Conservation (phyloP, 2,113 vertebrate genomes). For the Opisthocomus hoazin region DNA sequence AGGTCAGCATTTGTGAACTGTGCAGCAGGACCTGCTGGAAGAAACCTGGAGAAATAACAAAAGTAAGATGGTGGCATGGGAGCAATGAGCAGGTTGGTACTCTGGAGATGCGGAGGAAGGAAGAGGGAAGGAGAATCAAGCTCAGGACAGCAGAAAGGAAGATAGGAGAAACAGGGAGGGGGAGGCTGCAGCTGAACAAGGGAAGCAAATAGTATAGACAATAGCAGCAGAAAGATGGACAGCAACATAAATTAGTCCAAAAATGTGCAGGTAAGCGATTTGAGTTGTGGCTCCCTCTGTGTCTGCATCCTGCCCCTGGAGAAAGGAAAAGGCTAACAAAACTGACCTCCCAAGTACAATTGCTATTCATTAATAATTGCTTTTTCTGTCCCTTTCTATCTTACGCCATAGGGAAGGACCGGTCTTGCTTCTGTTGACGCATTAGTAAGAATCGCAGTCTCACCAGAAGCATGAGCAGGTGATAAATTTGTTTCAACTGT, state of each 20-base stretch:
- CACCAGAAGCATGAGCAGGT: not conserved
- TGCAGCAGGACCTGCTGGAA: not conserved
- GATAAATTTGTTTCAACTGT: not conserved
- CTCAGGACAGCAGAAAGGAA: not conserved
- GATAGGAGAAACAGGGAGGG: not conserved
- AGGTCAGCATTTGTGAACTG: not conserved
- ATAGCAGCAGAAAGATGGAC: not conserved
- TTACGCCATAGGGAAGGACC: not conserved
- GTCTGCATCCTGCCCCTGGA: not conserved
- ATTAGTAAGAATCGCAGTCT: not conserved
- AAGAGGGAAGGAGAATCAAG: not conserved
- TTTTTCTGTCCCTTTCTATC: not conserved
- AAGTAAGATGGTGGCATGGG: not conserved
- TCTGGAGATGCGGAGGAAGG: not conserved
- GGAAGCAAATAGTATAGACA: not conserved
- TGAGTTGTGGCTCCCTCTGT: not conserved
- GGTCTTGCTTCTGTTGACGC: not conserved
- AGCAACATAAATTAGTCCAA: not conserved
- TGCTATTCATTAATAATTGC: not conserved
- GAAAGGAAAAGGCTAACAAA: not conserved
- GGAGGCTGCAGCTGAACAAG: not conserved
- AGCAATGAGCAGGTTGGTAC: not conserved
- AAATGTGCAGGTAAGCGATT: not conserved
- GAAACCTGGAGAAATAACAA: not conserved
- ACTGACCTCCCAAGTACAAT: not conserved